Evolutionary conservation across 2,113 vertebrate genomes (phyloP).

Genomic region (Brachypodius melanocephalos): DNA sequence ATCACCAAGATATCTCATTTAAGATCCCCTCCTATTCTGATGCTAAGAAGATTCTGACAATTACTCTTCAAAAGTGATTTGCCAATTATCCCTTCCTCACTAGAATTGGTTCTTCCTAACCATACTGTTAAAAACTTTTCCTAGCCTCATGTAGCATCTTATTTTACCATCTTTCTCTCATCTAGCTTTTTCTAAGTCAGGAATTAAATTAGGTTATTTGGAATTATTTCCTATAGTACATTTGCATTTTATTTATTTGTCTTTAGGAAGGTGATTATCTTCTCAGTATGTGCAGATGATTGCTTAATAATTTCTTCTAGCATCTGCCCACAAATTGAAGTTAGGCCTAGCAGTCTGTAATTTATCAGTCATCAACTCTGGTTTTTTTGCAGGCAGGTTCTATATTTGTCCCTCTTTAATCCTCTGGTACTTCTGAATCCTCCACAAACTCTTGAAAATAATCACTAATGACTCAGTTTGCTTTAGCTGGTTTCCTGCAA

Average conservation of each 20-base stretch:
- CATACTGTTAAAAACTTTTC: not conserved
- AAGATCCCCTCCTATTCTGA: not conserved
- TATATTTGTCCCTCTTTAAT: constrained; percentile 41
- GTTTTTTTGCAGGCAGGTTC: not conserved
- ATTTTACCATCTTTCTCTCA: not conserved
- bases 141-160: not conserved
- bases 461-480: constrained; percentile 44
- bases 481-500: constrained; percentile 20
- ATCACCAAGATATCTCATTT: not conserved
- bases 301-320: constrained; percentile 2
- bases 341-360: not conserved
- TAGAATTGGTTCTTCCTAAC: not conserved
- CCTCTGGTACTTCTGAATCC: constrained; percentile 14
- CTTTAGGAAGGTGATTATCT: not conserved
- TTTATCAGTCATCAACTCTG: not conserved
- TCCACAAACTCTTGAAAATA: constrained; percentile 31
- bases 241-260: not conserved
- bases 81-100: not conserved
- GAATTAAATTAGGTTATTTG: not conserved
- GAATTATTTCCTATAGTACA: not conserved
- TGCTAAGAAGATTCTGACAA: not conserved
- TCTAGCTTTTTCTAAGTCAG: not conserved
- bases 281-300: not conserved
- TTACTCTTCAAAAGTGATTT: not conserved
- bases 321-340: not conserved